A percentile compares a stretch with the other conserved stretches of the same genome.
These are phyloP conservation scores for Fringilla coelebs DNA, from an alignment of 2,797 vertebrate genomes.

Conservation along the genomic window DNA sequence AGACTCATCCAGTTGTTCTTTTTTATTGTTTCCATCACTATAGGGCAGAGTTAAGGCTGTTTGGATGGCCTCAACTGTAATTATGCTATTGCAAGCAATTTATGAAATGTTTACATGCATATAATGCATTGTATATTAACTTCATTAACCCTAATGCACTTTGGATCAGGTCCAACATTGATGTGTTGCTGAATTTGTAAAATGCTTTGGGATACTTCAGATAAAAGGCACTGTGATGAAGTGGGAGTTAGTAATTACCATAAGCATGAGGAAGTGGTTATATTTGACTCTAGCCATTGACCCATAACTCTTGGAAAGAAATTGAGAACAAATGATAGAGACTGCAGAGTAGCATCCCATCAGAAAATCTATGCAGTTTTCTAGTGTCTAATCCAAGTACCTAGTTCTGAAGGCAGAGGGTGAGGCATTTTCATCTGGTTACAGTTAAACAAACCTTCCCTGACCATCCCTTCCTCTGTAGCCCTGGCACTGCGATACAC, in stretches of 20 bases:
- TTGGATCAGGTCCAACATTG: conserved; percentile 42
- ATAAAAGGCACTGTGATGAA: conserved; percentile 66
- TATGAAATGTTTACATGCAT: conserved; percentile 50
- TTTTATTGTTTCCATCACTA: background rate
- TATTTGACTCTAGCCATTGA: conserved; percentile 55
- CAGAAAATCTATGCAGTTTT: conserved; percentile 10
- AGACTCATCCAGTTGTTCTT: background rate
- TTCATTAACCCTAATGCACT: conserved; percentile 26
- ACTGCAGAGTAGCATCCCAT: background rate
- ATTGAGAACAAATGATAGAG: conserved; percentile 29
- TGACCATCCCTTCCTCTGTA: background rate
- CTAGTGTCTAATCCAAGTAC: background rate
- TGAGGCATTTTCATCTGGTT: background rate
- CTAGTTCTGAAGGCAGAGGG: background rate
- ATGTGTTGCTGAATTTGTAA: conserved; percentile 48
- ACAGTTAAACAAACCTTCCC: background rate
- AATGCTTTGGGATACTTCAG: conserved; percentile 59
- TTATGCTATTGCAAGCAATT: conserved; percentile 50
- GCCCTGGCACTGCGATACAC: background rate
- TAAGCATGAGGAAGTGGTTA: conserved; percentile 37
- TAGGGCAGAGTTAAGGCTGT: conserved; percentile 35
- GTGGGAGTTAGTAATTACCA: conserved; percentile 37
- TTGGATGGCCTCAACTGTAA: conserved; percentile 30
- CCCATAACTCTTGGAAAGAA: conserved; percentile 54
- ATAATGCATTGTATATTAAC: conserved; percentile 56